A percentile compares a stretch with the other conserved stretches of the same genome.
phyloP scores from a whole-genome alignment of 2,888 invertebrate genomes.

The Eutolmus rufibarbis region DNA sequence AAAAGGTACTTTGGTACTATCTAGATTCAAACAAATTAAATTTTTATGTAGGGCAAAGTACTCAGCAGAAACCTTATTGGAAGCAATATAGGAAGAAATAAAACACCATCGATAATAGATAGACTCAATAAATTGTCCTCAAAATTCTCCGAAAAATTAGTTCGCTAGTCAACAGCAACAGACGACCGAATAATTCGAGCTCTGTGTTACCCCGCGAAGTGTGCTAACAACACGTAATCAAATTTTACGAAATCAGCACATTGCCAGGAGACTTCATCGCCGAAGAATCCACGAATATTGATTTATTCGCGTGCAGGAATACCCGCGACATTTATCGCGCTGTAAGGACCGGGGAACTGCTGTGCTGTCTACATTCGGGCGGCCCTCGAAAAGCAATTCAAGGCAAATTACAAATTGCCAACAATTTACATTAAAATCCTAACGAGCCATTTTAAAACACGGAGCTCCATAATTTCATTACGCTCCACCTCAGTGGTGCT shows the following conservation, averaged over 20 bases:
- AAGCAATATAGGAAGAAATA: neutral
- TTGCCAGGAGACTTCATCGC: neutral
- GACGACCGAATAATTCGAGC: neutral
- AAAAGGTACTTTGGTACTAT: neutral
- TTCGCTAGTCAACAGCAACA: neutral
- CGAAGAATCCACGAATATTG: neutral
- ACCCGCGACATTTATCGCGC: neutral
- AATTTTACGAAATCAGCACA: neutral
- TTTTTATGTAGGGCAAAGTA: neutral
- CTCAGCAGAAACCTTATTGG: neutral
- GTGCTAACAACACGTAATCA: neutral
- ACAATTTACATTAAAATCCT: constrained; percentile 15
- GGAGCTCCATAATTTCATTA: neutral
- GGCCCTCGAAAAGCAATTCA: neutral
- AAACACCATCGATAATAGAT: neutral
- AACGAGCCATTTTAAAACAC: constrained; percentile 19
- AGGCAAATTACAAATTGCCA: constrained; percentile 14
- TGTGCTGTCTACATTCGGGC: neutral
- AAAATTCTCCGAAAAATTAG: neutral
- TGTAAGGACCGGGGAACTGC: neutral
- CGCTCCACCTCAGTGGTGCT: neutral
- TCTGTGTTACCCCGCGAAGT: neutral
- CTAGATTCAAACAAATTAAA: neutral
- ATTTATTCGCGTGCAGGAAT: neutral
- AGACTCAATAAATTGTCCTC: neutral